Conservation (phyloP, 2,113 vertebrate genomes). For the Melanerpes aurifrons region DNA sequence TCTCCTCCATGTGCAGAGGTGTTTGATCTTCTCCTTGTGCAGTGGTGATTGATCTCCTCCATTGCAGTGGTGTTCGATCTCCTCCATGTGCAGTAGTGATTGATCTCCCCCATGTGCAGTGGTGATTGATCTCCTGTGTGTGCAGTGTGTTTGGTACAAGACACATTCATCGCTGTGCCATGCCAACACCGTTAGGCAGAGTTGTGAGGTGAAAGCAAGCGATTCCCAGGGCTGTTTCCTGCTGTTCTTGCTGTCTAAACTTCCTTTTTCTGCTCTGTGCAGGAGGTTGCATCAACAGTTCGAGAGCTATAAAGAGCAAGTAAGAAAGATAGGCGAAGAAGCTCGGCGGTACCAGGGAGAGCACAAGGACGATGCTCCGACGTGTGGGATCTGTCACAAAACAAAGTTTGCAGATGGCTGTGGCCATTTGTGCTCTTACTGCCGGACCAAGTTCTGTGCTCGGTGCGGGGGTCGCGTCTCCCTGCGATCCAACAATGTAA, state of each 20-base stretch:
- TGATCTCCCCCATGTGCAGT: too few species aligned
- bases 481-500: constrained; percentile 97
- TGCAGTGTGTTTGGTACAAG: not conserved
- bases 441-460: constrained; percentile 97
- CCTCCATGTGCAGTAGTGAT: too few species aligned
- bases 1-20: too few species aligned
- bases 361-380: constrained; percentile 96
- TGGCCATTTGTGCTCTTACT: constrained; percentile 97
- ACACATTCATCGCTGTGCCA: not conserved
- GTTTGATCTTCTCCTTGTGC: too few species aligned
- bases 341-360: constrained; percentile 91
- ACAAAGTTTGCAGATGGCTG: constrained; percentile 98
- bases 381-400: constrained; percentile 97
- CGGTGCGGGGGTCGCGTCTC: constrained; percentile 96
- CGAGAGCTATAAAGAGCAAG: constrained; percentile 99
- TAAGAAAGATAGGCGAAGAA: constrained; percentile 95
- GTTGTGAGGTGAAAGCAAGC: not conserved
- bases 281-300: constrained; percentile 99
- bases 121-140: not conserved
- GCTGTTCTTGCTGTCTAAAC: constrained; percentile 43
- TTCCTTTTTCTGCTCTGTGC: constrained; percentile 63
- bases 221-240: not conserved
- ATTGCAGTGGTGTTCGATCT: too few species aligned
- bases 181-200: not conserved
- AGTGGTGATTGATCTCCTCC: too few species aligned